Conservation (phyloP, 2,113 vertebrate species). For the Geothlypis trichas region DNA sequence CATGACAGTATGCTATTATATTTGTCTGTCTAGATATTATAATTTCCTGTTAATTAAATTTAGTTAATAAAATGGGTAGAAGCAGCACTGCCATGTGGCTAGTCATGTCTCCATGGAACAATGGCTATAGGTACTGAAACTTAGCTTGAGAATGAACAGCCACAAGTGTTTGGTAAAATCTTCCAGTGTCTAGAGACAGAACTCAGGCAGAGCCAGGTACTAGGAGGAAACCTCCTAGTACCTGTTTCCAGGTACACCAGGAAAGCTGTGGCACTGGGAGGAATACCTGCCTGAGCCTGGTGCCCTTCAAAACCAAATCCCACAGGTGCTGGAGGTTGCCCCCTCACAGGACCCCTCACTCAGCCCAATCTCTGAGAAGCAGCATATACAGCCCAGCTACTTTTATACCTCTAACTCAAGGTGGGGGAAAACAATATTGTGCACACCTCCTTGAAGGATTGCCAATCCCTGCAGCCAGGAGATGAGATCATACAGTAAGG, state of each 20-base stretch:
- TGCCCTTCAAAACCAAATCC: not conserved
- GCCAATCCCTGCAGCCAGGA: not conserved
- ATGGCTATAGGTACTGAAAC: not conserved
- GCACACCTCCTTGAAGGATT: not conserved
- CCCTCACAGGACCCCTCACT: not conserved
- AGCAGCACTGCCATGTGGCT: not conserved
- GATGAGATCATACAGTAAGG: not conserved
- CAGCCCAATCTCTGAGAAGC: not conserved
- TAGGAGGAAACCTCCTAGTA: too few species aligned
- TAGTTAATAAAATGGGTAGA: not conserved
- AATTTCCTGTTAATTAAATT: slow-evolving; percentile 35
- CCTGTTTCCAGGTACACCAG: too few species aligned
- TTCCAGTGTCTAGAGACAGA: not conserved
- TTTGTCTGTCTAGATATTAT: slow-evolving; percentile 1
- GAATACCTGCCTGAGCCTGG: not conserved
- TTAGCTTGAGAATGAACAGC: not conserved
- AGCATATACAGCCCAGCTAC: not conserved
- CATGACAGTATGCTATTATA: not conserved
- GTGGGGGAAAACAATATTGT: not conserved
- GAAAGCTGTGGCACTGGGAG: not conserved
- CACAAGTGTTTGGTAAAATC: not conserved
- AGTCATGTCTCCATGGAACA: not conserved
- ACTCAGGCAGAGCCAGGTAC: not conserved
- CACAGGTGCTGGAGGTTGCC: not conserved
- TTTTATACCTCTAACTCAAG: not conserved